Evolutionary conservation across 1,140 invertebrate genomes (phyloP).

Genomic region (Pectinophora gossypiella): DNA sequence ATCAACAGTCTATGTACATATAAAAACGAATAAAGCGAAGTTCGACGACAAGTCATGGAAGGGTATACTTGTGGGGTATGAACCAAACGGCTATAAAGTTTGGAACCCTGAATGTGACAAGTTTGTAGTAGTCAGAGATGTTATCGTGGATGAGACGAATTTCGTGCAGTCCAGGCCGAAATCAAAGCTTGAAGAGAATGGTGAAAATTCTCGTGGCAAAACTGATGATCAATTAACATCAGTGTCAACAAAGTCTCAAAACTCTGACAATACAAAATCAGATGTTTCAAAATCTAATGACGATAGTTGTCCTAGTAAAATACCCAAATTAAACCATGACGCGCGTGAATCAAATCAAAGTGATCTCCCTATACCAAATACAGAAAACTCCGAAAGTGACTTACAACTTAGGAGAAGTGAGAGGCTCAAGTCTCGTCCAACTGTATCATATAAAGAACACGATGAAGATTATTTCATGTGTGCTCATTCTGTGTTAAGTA

Average conservation of each 20-base stretch:
- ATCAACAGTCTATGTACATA: slow-evolving; percentile 44
- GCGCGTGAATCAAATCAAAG: not conserved
- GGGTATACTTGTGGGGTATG: slow-evolving; percentile 56
- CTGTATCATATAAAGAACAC: not conserved
- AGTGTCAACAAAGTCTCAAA: not conserved
- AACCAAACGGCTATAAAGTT: slow-evolving; percentile 63
- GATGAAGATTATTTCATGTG: not conserved
- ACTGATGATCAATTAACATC: not conserved
- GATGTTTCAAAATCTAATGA: slow-evolving; percentile 12
- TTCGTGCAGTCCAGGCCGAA: not conserved
- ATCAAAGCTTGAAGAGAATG: not conserved
- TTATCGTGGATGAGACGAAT: not conserved
- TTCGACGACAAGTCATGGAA: slow-evolving; percentile 59
- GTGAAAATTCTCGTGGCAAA: not conserved
- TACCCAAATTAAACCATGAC: too few species aligned
- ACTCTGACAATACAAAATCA: not conserved
- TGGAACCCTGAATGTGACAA: slow-evolving; percentile 24
- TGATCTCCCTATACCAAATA: too few species aligned
- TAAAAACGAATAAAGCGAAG: slow-evolving; percentile 54
- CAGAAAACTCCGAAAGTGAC: too few species aligned
- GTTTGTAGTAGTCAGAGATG: not conserved
- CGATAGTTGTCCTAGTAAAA: slow-evolving; percentile 9
- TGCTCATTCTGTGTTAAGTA: slow-evolving; percentile 4
- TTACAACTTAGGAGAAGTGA: not conserved
- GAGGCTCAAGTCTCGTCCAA: too few species aligned